Conservation (phyloP, 2,888 invertebrate species). For the Apantesis nais region DNA sequence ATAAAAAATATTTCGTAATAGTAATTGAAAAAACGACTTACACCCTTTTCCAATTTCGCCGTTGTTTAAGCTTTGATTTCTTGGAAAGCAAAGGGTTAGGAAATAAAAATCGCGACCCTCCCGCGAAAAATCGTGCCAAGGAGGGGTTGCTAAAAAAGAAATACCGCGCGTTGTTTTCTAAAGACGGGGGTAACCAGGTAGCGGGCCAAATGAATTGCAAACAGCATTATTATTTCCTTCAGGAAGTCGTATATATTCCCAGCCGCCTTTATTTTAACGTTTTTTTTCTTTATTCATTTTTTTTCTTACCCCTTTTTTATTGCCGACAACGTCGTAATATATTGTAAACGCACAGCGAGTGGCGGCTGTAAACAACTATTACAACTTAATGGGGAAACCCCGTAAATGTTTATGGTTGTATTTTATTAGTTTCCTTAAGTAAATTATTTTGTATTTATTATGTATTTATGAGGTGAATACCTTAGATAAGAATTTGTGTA, state of each 20-base stretch:
- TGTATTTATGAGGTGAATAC: not conserved
- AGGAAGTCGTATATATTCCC: conserved; percentile 86
- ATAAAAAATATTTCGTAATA: not conserved
- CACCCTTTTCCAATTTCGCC: conserved; percentile 51
- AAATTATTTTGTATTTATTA: conserved; percentile 30
- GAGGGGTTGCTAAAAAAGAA: conserved; percentile 67
- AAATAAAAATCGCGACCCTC: conserved; percentile 77
- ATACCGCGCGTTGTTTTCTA: conserved; percentile 78
- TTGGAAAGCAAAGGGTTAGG: conserved; percentile 73
- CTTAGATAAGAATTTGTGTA: not conserved
- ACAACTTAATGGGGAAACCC: conserved; percentile 76
- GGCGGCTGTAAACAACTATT: conserved; percentile 84
- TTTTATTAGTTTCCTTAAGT: conserved; percentile 36
- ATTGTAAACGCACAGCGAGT: conserved; percentile 81
- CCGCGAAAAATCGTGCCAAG: conserved; percentile 72
- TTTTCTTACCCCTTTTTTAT: conserved; percentile 81
- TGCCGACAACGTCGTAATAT: conserved; percentile 83
- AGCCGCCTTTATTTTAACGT: conserved; percentile 83
- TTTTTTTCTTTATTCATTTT: conserved; percentile 79
- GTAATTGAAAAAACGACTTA: conserved; percentile 18
- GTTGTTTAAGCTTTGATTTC: conserved; percentile 78
- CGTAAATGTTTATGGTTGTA: conserved; percentile 51
- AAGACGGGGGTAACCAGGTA: conserved; percentile 82
- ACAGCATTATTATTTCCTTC: conserved; percentile 86
- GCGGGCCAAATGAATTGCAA: conserved; percentile 85